Conservation (phyloP, 2,113 vertebrate genomes). For the Misgurnus anguillicaudatus region DNA sequence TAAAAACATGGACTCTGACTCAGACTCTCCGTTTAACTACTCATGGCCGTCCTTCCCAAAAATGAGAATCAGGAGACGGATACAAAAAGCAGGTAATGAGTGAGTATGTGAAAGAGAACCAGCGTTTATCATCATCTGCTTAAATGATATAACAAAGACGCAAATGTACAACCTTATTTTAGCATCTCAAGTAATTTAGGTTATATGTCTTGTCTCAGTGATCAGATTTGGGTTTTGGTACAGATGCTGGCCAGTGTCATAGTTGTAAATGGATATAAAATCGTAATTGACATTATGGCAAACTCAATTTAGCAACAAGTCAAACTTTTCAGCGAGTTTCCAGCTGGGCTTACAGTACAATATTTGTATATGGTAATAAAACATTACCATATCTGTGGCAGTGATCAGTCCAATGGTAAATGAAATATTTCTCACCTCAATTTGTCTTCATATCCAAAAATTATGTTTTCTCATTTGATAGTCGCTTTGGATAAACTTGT, state of each 20-base stretch:
- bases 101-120: not conserved
- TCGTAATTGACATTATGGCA: not conserved
- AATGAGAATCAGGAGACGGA: conserved; percentile 90
- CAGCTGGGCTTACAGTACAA: not conserved
- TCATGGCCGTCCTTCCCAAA: conserved; percentile 98
- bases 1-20: conserved; percentile 92
- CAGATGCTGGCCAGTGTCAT: not conserved
- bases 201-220: not conserved
- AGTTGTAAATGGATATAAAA: not conserved
- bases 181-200: not conserved
- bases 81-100: conserved; percentile 86
- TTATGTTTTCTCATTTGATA: not conserved
- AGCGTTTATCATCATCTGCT: not conserved
- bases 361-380: not conserved
- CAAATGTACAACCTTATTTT: not conserved
- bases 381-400: not conserved
- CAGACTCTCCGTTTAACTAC: conserved; percentile 98
- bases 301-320: conserved; percentile 14
- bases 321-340: not conserved
- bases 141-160: not conserved
- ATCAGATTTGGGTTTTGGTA: conserved; percentile 13
- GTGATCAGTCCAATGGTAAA: not conserved
- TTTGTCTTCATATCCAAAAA: not conserved
- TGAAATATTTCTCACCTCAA: not conserved
- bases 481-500: too few relatives aligned